These are phyloP conservation scores for Acipenser oxyrinchus DNA, from an alignment of 2,797 vertebrate genomes.

Conservation along the genomic window DNA sequence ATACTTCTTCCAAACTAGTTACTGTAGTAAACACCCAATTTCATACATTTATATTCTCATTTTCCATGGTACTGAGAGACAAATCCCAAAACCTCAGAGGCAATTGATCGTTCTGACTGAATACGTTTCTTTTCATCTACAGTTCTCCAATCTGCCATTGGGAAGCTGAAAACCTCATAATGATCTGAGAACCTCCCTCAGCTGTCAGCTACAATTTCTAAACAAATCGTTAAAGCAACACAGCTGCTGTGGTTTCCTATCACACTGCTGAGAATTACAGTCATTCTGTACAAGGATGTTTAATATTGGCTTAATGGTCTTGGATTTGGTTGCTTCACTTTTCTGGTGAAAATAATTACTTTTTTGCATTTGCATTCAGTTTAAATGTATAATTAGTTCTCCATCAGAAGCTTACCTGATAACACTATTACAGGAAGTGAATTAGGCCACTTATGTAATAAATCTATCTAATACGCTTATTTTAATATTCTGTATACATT, in stretches of 20 bases:
- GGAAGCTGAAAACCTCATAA: constrained; percentile 24
- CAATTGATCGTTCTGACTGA: constrained; percentile 18
- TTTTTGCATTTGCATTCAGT: not conserved
- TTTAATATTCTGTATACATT: too few relatives aligned
- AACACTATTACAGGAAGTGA: too few relatives aligned
- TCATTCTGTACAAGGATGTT: not conserved
- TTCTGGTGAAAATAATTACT: not conserved
- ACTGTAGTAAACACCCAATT: constrained; percentile 10
- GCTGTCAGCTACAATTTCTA: constrained; percentile 26
- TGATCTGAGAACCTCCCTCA: constrained; percentile 22
- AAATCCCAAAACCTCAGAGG: constrained; percentile 10
- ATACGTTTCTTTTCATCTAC: constrained; percentile 21
- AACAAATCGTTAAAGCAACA: constrained; percentile 21
- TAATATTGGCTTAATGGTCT: not conserved
- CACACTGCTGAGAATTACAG: not conserved
- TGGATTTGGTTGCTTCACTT: constrained; percentile 8
- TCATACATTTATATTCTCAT: constrained; percentile 11
- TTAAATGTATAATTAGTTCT: too few relatives aligned
- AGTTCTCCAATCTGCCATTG: constrained; percentile 7
- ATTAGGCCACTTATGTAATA: too few relatives aligned
- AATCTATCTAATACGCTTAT: too few relatives aligned
- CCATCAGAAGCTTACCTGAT: too few relatives aligned
- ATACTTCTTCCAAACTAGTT: not conserved
- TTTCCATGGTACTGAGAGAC: constrained; percentile 9
- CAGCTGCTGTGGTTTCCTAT: constrained; percentile 5